phyloP scores from a whole-genome alignment of 2,797 vertebrate species.

The Catharus ustulatus region DNA sequence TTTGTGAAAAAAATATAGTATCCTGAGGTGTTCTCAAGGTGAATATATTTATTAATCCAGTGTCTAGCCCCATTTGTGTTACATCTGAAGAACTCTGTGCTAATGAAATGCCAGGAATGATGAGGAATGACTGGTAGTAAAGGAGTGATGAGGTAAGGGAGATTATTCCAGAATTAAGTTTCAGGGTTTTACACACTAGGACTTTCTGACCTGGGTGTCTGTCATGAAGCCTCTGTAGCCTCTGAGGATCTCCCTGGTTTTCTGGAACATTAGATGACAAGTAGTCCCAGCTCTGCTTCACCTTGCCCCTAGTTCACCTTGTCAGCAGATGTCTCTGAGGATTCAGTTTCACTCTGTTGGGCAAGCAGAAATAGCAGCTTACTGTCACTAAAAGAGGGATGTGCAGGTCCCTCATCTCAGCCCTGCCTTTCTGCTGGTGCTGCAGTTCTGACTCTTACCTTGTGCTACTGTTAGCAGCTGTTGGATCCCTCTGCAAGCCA shows the following conservation, averaged over 20 bases:
- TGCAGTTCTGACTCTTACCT: not conserved
- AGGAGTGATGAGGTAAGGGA: not conserved
- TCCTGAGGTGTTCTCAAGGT: not conserved
- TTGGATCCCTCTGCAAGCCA: not conserved
- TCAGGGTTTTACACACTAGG: not conserved
- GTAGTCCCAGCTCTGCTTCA: slow-evolving; percentile 37
- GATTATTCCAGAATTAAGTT: not conserved
- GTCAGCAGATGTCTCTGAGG: slow-evolving; percentile 35
- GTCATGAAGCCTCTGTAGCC: not conserved
- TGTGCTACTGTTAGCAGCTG: not conserved
- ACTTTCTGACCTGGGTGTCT: not conserved
- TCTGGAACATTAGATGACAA: not conserved
- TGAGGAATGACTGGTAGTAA: not conserved
- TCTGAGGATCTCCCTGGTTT: not conserved
- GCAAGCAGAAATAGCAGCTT: slow-evolving; percentile 58
- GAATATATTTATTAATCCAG: not conserved
- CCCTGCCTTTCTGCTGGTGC: not conserved
- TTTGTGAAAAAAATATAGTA: not conserved
- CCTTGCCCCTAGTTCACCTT: slow-evolving; percentile 62
- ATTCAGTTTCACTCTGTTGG: slow-evolving; percentile 45
- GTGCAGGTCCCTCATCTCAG: not conserved
- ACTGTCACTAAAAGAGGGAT: slow-evolving; percentile 18
- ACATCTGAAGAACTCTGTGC: not conserved
- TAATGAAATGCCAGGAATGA: not conserved
- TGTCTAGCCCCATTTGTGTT: not conserved